phyloP scores from a whole-genome alignment of 1,140 invertebrate genomes.

The Drosophila ironensis region DNA sequence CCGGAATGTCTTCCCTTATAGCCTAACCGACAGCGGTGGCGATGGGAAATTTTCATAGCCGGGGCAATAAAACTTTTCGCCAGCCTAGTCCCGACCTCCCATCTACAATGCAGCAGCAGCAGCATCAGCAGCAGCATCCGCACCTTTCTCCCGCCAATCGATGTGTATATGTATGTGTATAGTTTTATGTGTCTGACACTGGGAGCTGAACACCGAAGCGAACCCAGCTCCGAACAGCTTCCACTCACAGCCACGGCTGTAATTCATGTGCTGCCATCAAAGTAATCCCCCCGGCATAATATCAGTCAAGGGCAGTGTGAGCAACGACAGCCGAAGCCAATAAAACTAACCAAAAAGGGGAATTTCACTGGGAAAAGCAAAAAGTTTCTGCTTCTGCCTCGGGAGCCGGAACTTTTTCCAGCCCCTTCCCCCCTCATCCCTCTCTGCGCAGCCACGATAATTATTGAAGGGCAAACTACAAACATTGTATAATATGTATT shows the following conservation, averaged over 20 bases:
- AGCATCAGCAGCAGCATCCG: too few species aligned
- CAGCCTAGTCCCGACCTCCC: conserved; percentile 27
- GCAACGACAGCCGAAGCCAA: conserved; percentile 44
- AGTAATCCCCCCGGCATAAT: conserved; percentile 55
- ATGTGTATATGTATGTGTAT: conserved; percentile 18
- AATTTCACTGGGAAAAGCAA: neutral
- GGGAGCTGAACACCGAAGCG: too few species aligned
- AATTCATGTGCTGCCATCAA: conserved; percentile 54
- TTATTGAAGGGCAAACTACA: conserved; percentile 16
- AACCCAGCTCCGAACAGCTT: too few species aligned
- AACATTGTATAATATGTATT: conserved; percentile 4
- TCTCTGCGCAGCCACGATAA: too few species aligned
- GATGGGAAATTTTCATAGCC: conserved; percentile 15
- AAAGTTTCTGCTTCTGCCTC: conserved; percentile 23
- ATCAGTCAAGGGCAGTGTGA: conserved; percentile 45
- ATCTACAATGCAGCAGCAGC: conserved; percentile 1
- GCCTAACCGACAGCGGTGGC: neutral
- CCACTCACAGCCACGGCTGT: conserved; percentile 20
- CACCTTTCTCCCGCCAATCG: conserved; percentile 21
- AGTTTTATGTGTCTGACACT: conserved; percentile 26
- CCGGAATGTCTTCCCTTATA: conserved; percentile 20
- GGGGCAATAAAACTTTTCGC: conserved; percentile 58
- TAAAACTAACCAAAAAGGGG: conserved; percentile 29
- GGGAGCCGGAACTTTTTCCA: conserved; percentile 9
- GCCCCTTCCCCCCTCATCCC: too few species aligned